Base-by-base conservation (phyloP, 2,888 invertebrate species). In the Apotomis turbidana region DNA sequence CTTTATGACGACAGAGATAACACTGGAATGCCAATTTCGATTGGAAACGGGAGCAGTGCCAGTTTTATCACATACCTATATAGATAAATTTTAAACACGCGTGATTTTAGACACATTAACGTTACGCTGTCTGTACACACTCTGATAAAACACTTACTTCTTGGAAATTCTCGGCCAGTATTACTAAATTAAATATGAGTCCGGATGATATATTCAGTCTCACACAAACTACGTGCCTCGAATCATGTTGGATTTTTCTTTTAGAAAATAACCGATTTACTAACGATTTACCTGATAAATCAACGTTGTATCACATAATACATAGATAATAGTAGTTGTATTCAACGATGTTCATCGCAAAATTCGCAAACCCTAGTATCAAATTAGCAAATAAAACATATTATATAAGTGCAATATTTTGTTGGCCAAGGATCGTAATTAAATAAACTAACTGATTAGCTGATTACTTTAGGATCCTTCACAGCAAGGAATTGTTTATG, bases 21-120 rank as follows among this genome's bases (percentile, higher is more conserved):
- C 83, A 81, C 76, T 79, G 88, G 91, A 91, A 92, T 91, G 89
- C 86, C 85, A 89, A 89, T 89, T 90, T 87, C 85, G 90, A 91
- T 92, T 90, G 90, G 85, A 87, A 91, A 90, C 85, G 87, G 89
- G 89, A 89, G 84, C 90, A 88, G 81, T 78, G 79, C 86, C 77
- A 80, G 81, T 82, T 85, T 90, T 89, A 91, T 90, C 90, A 83
- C 85, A 81, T 85, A 85, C 85, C 86, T 86, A 83, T 81, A 86
- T 80, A 90, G 90, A 91, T 90, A 90, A 87, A 79, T 87, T 83
- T 85, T 78, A 83, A 87, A 85, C 81, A 83, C 81, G 86, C 85
- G 86, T 88, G 87, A 87, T 88, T 89, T 86, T 81, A 81, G 81
- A 83, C 83, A 83, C 81, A 83, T 87, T 85, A 83, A 78, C 79